Evolutionary conservation across 2,888 invertebrate genomes (phyloP), one percentile per base, ranked within the genome.

Genomic region (Boloria euphrosyne): DNA sequence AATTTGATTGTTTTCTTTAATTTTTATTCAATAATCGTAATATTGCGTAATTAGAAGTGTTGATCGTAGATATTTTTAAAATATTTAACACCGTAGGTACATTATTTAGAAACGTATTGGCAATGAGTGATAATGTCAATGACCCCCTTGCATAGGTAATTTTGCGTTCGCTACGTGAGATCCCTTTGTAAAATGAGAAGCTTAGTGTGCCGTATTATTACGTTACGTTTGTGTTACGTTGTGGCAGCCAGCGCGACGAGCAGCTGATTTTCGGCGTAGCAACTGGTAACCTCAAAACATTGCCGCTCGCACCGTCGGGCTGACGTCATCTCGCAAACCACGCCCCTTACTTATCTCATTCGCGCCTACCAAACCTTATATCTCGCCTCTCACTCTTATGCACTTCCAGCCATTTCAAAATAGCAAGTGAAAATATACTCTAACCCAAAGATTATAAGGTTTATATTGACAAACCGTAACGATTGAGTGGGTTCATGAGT

Each of bases 261-360:
- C 90, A 91, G 90, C 90, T 91, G 90, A 90, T 90, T 88, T 85
- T 87, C 80, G 83, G 84, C 85, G 84, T 87, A 82, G 85, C 83
- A 83, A 84, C 82, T 78, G 81, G 79, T 84, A 84, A 85, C 85
- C 73, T 75, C 83, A 83, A 83, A 82, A 74, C 72, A 73, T 74
- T 69, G 66, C 61, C 69, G 55, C 38, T 60, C 49, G 59, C 59
- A 58, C 63, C 58, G 38, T 49, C 86, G 85, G 85, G 79, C 79
- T 85, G 84, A 87, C 88, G 89, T 89, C 85, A 88, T 80, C 74
- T 74, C 31, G 74, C 66, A 73, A 68, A 72, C 79, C 87, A 85
- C 89, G 87, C 90, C 90, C 77, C 76, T 74, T 68, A 63, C 85
- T 87, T 79, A 83, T 79, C 75, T 88, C 82, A 65, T 69, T 74